These are phyloP conservation scores for Oreocharis arfaki DNA, from an alignment of 2,113 vertebrate species.

Conservation along the genomic window DNA sequence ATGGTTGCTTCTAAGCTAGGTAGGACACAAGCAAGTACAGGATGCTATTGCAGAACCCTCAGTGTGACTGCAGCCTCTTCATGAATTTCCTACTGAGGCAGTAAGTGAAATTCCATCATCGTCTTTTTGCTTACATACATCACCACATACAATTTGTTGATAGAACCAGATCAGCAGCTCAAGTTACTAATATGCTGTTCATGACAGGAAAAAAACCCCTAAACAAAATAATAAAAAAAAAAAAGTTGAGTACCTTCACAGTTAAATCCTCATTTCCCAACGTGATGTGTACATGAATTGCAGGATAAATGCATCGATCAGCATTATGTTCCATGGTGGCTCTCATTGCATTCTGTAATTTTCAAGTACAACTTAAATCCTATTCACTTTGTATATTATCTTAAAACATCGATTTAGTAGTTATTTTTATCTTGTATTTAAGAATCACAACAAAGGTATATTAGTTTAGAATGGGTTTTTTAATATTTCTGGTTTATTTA, in stretches of 20 bases:
- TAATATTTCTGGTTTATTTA: neutral
- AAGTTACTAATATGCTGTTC: neutral
- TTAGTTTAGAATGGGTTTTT: neutral
- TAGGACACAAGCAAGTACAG: neutral
- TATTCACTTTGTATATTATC: neutral
- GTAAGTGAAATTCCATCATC: neutral
- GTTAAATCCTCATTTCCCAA: slow-evolving; percentile 91
- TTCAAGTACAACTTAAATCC: slow-evolving; percentile 10
- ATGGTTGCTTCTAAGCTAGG: neutral
- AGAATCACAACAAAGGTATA: neutral
- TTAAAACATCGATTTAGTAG: neutral
- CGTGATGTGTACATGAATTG: slow-evolving; percentile 81
- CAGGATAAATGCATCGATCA: slow-evolving; percentile 82
- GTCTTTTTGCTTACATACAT: neutral
- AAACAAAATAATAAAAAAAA: neutral
- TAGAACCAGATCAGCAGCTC: neutral
- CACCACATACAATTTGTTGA: neutral
- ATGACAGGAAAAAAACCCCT: neutral
- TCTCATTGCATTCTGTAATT: slow-evolving; percentile 91
- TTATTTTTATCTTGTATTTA: neutral
- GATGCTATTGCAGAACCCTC: neutral
- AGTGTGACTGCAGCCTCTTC: neutral
- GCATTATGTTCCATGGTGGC: slow-evolving; percentile 92
- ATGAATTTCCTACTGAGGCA: neutral
- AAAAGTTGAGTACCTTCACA: slow-evolving; percentile 80